Evolutionary conservation across 2,113 vertebrate genomes (phyloP).

Genomic region (Maccullochella peelii): DNA sequence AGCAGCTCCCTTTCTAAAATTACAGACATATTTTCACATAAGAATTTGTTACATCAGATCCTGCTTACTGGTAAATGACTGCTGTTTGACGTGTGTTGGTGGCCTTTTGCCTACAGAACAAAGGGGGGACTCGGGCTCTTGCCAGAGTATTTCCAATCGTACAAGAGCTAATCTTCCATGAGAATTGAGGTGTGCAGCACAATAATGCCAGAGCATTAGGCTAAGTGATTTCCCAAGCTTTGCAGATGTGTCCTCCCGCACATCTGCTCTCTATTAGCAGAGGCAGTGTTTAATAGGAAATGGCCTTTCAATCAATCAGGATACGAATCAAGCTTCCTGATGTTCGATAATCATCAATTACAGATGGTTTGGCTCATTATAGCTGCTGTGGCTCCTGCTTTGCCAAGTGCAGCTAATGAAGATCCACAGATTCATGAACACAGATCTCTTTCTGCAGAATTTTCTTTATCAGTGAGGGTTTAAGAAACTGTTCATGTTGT

Average conservation of each 20-base stretch:
- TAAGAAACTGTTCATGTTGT: not conserved
- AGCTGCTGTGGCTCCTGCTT: constrained; percentile 4
- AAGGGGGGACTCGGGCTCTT: constrained; percentile 9
- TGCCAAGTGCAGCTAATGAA: not conserved
- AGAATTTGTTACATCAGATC: constrained; percentile 31
- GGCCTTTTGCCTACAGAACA: not conserved
- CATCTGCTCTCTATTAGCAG: constrained; percentile 25
- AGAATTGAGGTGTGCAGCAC: not conserved
- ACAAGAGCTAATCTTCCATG: not conserved
- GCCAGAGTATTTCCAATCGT: not conserved
- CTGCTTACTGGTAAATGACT: constrained; percentile 49
- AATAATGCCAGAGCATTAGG: constrained; percentile 22
- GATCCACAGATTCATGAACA: not conserved
- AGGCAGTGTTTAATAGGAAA: constrained; percentile 38
- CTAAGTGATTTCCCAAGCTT: constrained; percentile 13
- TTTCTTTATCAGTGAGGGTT: not conserved
- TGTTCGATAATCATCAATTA: constrained; percentile 27
- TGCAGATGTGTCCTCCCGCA: constrained; percentile 21
- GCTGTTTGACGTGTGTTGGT: not conserved
- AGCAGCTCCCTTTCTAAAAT: constrained; percentile 32
- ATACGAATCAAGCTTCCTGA: constrained; percentile 38
- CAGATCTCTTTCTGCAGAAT: not conserved
- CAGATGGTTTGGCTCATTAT: constrained; percentile 15
- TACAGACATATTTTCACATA: constrained; percentile 25
- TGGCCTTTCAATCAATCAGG: constrained; percentile 17